Percentiles rank a stretch among this genome's conserved stretches.
phyloP scores from a whole-genome alignment of 2,113 vertebrate genomes.

The Sinocyclocheilus maitianheensis region DNA sequence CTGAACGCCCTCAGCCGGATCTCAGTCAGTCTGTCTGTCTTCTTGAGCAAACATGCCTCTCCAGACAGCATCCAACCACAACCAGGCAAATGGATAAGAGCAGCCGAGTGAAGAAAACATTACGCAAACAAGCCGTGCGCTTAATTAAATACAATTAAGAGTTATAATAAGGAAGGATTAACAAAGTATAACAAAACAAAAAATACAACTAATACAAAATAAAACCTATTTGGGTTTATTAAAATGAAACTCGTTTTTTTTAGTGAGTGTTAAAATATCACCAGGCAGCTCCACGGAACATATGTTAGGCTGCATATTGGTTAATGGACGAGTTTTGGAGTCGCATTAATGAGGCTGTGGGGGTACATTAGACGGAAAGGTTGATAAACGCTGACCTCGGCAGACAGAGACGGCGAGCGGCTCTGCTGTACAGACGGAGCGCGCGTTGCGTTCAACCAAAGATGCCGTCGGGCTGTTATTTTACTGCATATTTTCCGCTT shows the following conservation, averaged over 20 bases:
- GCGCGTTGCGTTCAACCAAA: not conserved
- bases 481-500: conserved; percentile 17
- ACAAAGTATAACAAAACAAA: not conserved
- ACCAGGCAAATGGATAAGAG: not conserved
- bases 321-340: not conserved
- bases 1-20: conserved; percentile 15
- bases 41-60: conserved; percentile 1
- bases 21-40: not conserved
- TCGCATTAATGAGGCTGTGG: not conserved
- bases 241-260: not conserved
- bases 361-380: not conserved
- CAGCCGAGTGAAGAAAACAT: not conserved
- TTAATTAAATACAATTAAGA: not conserved
- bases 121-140: too few relatives aligned
- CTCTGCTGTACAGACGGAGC: not conserved
- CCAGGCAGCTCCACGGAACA: not conserved
- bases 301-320: not conserved
- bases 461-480: conserved; percentile 1
- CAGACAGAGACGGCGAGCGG: not conserved
- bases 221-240: not conserved
- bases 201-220: not conserved
- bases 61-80: not conserved
- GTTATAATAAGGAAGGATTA: not conserved
- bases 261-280: not conserved
- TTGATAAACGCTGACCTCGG: not conserved